Base-by-base conservation (phyloP, 2,797 vertebrate genomes). In the Xenopus petersii region DNA sequence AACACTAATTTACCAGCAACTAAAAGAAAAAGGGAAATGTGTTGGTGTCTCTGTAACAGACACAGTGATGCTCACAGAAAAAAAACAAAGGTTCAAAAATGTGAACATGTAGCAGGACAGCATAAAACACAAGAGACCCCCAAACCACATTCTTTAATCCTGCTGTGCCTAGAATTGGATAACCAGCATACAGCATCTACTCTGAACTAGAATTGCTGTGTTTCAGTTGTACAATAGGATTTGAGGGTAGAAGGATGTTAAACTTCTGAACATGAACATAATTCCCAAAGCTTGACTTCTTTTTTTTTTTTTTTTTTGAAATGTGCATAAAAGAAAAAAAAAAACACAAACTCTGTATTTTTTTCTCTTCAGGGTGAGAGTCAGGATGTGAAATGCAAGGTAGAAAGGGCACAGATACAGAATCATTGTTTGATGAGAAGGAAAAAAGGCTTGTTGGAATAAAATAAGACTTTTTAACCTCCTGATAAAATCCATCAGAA, bases 401-500 rank as follows among this genome's bases (percentile, higher is more conserved):
- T 49, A 49, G 30, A 30, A 64, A 74, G 71, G 66, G 62, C 69
- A 79, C 16, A 64, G 62, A 70, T 70, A 70, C 62, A 55, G 17
- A 74, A 74, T 66, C 71, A 74, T 70, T 59, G 58, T 74, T 70
- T 79, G 67, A 79, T 70, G 56, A 73, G 33, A 62, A 79, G 56
- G 67, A 30, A 42, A 79, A 79, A 74, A 79, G 62, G 62, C 77
- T 74, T 64, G 67, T 74, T 79, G 67, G 71, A 74, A 70, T 74
- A 66, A 74, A 79, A 73, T 61, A 79, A 69, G 71, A 60, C 71
- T 74, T 70, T 79, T 74, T 79, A 79, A 79, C 77, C 77, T 79
- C 77, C 33, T 70, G 77, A 79, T 74, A 70, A 79, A 79, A 79
- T 79, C 77, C 71, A 79, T 79, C 77, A 79, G 71, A 74, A 79